Conservation (phyloP, 2,888 invertebrate genomes). For the Nebria brevicollis region DNA sequence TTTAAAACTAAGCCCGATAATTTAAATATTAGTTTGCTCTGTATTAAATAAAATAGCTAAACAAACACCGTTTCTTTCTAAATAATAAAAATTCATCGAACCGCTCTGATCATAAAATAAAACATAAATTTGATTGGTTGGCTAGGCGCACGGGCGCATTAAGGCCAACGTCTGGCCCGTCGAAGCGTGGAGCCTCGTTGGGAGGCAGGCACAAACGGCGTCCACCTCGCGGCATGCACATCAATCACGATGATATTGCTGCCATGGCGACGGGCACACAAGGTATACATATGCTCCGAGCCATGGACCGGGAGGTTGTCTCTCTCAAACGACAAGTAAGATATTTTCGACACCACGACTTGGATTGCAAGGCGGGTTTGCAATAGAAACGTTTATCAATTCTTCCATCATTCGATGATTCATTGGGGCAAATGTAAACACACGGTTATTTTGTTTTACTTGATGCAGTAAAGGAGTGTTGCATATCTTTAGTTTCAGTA, state of each 20-base stretch:
- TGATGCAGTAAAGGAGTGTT: conserved; percentile 28
- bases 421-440: conserved; percentile 7
- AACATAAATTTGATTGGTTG: conserved; percentile 51
- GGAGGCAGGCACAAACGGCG: conserved; percentile 76
- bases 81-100: background rate
- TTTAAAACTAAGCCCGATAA: background rate
- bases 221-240: conserved; percentile 96
- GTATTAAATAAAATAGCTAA: background rate
- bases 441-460: conserved; percentile 42
- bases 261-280: conserved; percentile 82
- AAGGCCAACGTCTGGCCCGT: conserved; percentile 81
- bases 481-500: conserved; percentile 13
- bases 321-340: conserved; percentile 96
- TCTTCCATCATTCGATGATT: background rate
- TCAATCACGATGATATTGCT: conserved; percentile 96
- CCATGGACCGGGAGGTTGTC: conserved; percentile 93
- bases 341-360: conserved; percentile 54
- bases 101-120: background rate
- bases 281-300: conserved; percentile 86
- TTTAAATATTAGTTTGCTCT: background rate
- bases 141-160: conserved; percentile 82
- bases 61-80: background rate
- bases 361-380: conserved; percentile 48
- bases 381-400: conserved; percentile 18
- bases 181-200: conserved; percentile 65